phyloP scores from a whole-genome alignment of 2,888 invertebrate genomes.

The Achlya flavicornis region DNA sequence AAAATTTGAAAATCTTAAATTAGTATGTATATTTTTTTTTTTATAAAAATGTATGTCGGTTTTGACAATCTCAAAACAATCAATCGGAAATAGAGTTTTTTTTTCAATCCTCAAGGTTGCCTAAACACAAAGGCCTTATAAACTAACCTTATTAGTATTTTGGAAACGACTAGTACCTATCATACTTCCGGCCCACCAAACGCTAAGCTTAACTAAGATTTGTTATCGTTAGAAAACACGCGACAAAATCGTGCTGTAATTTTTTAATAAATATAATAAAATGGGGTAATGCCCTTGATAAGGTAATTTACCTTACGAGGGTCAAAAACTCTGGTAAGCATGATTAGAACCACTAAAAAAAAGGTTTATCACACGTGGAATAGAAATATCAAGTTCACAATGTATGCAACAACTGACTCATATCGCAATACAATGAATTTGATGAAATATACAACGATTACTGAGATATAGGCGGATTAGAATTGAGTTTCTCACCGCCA shows the following conservation, averaged over 20 bases:
- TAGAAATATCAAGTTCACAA: too few species aligned
- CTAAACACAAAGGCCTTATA: not conserved
- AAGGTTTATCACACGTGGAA: too few species aligned
- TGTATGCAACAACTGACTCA: not conserved
- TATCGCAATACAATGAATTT: not conserved
- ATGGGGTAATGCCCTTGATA: slow-evolving; percentile 4
- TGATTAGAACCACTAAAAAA: not conserved
- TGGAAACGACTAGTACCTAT: not conserved
- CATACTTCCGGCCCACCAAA: slow-evolving; percentile 2
- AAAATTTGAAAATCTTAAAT: too few species aligned
- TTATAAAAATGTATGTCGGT: too few species aligned
- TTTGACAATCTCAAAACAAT: too few species aligned
- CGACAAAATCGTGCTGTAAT: not conserved
- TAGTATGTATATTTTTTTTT: too few species aligned
- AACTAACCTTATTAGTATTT: not conserved
- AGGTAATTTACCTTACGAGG: not conserved
- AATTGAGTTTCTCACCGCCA: not conserved
- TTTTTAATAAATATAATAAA: slow-evolving; percentile 7
- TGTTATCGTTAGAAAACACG: not conserved
- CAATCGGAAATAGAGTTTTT: too few species aligned
- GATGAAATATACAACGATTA: not conserved
- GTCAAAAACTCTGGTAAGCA: not conserved
- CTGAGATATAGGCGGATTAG: not conserved
- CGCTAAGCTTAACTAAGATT: not conserved
- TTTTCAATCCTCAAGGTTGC: too few species aligned